Evolutionary conservation across 2,888 invertebrate genomes (phyloP).

Genomic region (Limnephilus auricula): DNA sequence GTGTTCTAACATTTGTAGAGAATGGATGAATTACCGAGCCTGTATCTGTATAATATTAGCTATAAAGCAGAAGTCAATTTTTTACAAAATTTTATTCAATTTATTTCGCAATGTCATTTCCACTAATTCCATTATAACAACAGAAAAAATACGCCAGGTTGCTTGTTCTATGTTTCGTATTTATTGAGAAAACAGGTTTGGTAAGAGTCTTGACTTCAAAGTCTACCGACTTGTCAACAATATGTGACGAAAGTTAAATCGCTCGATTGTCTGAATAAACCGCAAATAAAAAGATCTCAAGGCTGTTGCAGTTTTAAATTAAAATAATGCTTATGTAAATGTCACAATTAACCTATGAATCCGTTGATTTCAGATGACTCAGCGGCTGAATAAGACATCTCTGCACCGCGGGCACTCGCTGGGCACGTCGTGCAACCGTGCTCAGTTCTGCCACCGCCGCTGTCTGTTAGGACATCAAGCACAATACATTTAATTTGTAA

Average conservation of each 20-base stretch:
- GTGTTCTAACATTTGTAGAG: too few relatives aligned
- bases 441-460: neutral
- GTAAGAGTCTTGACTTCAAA: neutral
- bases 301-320: neutral
- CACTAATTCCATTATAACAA: neutral
- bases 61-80: neutral
- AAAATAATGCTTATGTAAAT: slow-evolving; percentile 20
- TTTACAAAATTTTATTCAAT: neutral
- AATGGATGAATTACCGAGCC: too few relatives aligned
- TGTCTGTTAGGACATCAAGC: slow-evolving; percentile 41
- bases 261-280: neutral
- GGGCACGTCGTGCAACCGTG: slow-evolving; percentile 4
- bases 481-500: slow-evolving; percentile 63
- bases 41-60: neutral
- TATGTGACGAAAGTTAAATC: neutral
- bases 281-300: neutral
- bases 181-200: neutral
- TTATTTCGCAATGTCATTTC: neutral
- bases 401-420: neutral
- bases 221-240: neutral
- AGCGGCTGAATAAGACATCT: neutral
- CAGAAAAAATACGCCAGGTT: neutral
- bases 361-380: slow-evolving; percentile 42
- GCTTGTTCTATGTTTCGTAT: neutral
- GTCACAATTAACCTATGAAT: slow-evolving; percentile 10